phyloP scores from a whole-genome alignment of 2,888 invertebrate genomes.

The Cerastoderma edule region DNA sequence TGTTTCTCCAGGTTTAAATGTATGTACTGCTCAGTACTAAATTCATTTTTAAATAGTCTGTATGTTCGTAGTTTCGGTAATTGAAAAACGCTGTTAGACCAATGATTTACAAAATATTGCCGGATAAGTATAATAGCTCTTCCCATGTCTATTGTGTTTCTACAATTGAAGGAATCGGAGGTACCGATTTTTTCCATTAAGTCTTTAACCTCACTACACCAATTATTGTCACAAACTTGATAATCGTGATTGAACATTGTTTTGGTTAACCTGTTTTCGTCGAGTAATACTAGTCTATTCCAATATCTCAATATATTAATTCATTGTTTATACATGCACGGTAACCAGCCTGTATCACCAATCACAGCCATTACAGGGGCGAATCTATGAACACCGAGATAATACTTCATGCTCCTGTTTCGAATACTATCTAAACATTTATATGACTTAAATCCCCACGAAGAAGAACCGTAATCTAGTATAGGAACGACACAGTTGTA shows the following conservation, averaged over 20 bases:
- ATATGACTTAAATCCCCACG: constrained; percentile 38
- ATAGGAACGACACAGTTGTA: constrained; percentile 32
- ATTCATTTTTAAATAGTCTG: constrained; percentile 6
- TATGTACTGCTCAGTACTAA: constrained; percentile 10
- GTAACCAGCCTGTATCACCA: too few species aligned
- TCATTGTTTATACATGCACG: too few species aligned
- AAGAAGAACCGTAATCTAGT: not conserved
- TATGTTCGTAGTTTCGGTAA: constrained; percentile 28
- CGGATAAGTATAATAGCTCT: not conserved
- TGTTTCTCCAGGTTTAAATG: constrained; percentile 9
- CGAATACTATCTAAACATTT: constrained; percentile 24
- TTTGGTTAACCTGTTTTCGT: constrained; percentile 13
- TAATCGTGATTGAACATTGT: constrained; percentile 23
- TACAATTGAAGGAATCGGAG: not conserved
- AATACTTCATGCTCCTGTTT: constrained; percentile 12
- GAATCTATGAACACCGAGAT: constrained; percentile 36
- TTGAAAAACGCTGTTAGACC: not conserved
- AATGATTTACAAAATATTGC: not conserved
- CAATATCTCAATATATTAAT: constrained; percentile 38
- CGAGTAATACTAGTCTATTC: constrained; percentile 28
- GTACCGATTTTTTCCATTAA: not conserved
- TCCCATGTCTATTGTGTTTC: not conserved
- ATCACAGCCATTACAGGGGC: constrained; percentile 28
- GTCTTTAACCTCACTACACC: constrained; percentile 9
- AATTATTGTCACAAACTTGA: constrained; percentile 2